Base-by-base conservation (phyloP, 2,888 invertebrate genomes). In the Sinopyrophorus schimmeli region DNA sequence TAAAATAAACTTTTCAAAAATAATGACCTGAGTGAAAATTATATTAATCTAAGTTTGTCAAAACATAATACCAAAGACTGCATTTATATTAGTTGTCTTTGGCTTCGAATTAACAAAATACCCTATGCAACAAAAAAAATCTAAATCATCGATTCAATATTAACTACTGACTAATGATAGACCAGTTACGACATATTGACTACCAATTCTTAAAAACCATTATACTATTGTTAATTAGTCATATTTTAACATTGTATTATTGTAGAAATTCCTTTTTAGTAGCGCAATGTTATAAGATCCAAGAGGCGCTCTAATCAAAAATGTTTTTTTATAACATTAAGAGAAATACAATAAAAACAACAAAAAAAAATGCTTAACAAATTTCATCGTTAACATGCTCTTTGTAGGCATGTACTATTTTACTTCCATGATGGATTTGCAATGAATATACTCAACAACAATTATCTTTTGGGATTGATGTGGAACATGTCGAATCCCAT, bases 131-230 rank as follows among this genome's bases (percentile, higher is more conserved):
- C 20, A 37, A 44, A 24, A 27, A 9, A 31, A 31, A 23, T 37
- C 9, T 20, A 28, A 28, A 39, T 26, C 27, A 40, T 16, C 30
- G 24, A 17, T 39, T 42, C 48, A 42, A 48, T 43, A 43, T 27
- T 26, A 31, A 32, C 49, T 49, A 49, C 43, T 43, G 49, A 49
- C 49, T 49, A 50, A 49, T 39, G 28, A 21, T 41, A 47, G 47
- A 47, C 47, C 47, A 47, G 38, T 47, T 39, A 35, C 23, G 47
- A 44, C 35, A 41, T 40, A 47, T 47, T 40, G 46, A 50, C 50
- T 50, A 50, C 14, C 10, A 12, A 27, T 5, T 7, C 3, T 12
- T 12, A 15, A 30, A 30, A 30, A 30, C 3, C 30, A 30, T 27
- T n/a, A 12, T 5, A 5, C 11, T 27, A 27, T 9, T 10, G 27